Evolutionary conservation across 1,140 invertebrate genomes (phyloP).

Genomic region (Maconellicoccus hirsutus): DNA sequence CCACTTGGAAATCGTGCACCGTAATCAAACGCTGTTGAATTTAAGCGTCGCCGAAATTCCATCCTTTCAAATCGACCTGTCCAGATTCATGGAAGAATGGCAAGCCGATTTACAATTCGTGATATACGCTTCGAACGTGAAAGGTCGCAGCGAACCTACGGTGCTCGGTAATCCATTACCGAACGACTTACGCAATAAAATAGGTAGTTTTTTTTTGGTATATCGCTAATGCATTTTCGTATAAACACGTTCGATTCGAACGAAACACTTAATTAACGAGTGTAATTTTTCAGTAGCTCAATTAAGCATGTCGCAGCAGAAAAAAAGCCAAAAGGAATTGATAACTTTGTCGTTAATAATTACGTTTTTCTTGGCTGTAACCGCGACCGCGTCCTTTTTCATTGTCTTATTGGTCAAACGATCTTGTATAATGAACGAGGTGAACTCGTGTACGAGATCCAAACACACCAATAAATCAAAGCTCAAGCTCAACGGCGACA

Average conservation of each 20-base stretch:
- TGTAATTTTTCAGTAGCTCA: neutral
- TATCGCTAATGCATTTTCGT: too few species aligned
- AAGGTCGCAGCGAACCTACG: conserved; percentile 67
- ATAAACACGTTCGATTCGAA: too few species aligned
- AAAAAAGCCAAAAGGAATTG: neutral
- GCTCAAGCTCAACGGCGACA: neutral
- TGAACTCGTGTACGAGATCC: neutral
- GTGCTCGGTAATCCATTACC: conserved; percentile 52
- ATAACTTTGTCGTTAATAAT: neutral
- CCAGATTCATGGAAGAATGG: conserved; percentile 44
- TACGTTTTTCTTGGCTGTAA: neutral
- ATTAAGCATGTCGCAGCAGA: neutral
- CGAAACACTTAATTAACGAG: too few species aligned
- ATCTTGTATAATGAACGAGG: neutral
- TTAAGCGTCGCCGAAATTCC: conserved; percentile 45
- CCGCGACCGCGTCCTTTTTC: neutral
- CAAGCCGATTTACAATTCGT: conserved; percentile 55
- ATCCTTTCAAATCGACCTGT: conserved; percentile 53
- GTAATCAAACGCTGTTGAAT: conserved; percentile 52
- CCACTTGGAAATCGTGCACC: conserved; percentile 64
- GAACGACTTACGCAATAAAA: neutral
- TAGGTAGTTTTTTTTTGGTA: neutral
- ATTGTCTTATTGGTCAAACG: neutral
- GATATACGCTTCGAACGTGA: conserved; percentile 74
- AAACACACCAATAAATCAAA: neutral